These are phyloP conservation scores for Pocillopora damicornis DNA, from an alignment of 64 coral and sea anemone species.

Conservation along the genomic window DNA sequence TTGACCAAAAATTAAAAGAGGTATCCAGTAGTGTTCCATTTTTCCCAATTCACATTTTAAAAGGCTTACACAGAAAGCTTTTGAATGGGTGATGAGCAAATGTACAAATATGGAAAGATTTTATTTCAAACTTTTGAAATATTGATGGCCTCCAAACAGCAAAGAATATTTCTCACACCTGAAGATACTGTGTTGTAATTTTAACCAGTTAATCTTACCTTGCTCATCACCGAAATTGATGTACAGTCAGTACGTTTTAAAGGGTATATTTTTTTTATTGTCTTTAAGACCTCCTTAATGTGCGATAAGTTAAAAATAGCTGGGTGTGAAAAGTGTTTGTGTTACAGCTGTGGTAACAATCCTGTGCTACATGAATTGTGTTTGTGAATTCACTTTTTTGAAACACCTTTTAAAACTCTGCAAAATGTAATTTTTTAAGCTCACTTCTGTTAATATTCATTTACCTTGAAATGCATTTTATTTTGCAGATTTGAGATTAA, in stretches of 20 bases:
- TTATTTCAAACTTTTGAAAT: conserved; percentile 18
- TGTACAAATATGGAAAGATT: not conserved
- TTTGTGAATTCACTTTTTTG: not conserved
- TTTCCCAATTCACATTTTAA: not conserved
- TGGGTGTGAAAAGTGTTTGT: too few relatives aligned
- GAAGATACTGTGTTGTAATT: not conserved
- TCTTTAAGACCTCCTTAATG: not conserved
- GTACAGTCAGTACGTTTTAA: not conserved
- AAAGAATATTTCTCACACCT: not conserved
- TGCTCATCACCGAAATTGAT: not conserved
- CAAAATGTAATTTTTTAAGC: not conserved
- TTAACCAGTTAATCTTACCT: not conserved
- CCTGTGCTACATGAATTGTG: too few relatives aligned
- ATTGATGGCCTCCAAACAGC: conserved; percentile 2
- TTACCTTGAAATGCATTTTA: not conserved
- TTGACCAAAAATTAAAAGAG: not conserved
- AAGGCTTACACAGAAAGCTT: not conserved
- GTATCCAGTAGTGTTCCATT: not conserved
- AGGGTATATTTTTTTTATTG: not conserved
- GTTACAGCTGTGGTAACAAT: too few relatives aligned
- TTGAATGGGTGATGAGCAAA: not conserved
- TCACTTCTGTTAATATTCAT: not conserved
- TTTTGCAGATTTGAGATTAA: not conserved
- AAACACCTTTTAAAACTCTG: not conserved
- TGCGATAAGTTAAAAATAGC: not conserved